Evolutionary conservation across 2,113 vertebrate species (phyloP), one percentile per base, ranked within the genome.

Genomic region (Monarcha castaneiventris): DNA sequence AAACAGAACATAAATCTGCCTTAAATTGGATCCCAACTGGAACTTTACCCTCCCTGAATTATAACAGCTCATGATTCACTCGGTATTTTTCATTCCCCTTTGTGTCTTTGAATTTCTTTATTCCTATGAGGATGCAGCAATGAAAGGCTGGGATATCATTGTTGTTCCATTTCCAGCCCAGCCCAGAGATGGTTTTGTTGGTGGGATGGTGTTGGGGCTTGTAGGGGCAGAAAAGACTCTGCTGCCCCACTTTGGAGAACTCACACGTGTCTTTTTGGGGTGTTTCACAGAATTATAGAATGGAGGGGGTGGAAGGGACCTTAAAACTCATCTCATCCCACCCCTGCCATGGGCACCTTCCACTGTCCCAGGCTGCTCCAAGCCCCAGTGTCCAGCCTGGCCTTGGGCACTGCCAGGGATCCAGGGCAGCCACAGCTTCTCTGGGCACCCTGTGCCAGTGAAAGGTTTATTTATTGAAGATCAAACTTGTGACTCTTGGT

Each of bases 1-100:
- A 94, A 96, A 96, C 81, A 94, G 59, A 89, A 91, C 18, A 7
- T 32, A 85, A 93, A 66, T 72, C 63, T 84, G 13, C 56, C 32
- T 62, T 88, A 83, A 96, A 96, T 73, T 94, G 55, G 48, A 90
- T 90, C 72, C 59, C 43, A 80, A 7, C 63, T 87, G 61, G 82
- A 96, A 77, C 58, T 94, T 69, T 77, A 83, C 63, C 41, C 43
- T 96, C 27, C 8, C 18, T 51, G 84, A 49, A 62, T 88, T 39
- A 48, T 25, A 88, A 73, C 7, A 77, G 52, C 30, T 91, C 41
- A 41, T 91, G 84, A 96, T 80, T 91, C 85, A 91, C n/a, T 90
- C 20, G 43, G 30, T 71, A 56, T 93, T 97, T 96, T 93, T 80
- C 26, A 44, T 87, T 91, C 18, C 35, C 33, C 22, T 87, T 84